phyloP scores from a whole-genome alignment of 2,888 invertebrate species.

The Leistus spinibarbis region DNA sequence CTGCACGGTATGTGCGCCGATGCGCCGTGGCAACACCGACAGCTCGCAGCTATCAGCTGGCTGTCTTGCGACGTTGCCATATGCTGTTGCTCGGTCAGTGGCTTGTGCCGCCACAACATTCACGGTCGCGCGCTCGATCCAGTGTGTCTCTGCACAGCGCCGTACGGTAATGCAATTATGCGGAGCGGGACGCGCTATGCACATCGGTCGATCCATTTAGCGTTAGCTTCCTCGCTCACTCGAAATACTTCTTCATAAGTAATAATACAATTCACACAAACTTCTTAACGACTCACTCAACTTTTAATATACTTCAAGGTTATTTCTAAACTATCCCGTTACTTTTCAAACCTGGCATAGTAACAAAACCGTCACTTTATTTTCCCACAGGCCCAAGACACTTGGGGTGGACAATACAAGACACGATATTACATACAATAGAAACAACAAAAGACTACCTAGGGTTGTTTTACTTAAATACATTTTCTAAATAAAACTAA shows the following conservation, averaged over 20 bases:
- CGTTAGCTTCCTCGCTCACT: neutral
- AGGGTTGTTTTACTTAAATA: neutral
- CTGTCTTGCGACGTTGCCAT: slow-evolving; percentile 50
- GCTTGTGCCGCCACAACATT: slow-evolving; percentile 30
- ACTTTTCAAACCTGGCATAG: slow-evolving; percentile 3
- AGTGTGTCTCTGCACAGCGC: neutral
- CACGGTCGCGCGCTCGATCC: slow-evolving; percentile 25
- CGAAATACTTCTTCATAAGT: neutral
- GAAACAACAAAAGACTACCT: neutral
- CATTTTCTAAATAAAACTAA: neutral
- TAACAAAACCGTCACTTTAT: neutral
- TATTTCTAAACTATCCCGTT: neutral
- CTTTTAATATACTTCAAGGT: neutral
- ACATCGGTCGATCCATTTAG: slow-evolving; percentile 32
- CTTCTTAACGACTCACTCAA: neutral
- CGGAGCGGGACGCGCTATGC: slow-evolving; percentile 39
- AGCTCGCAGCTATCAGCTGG: slow-evolving; percentile 55
- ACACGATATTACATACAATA: neutral
- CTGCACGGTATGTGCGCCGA: slow-evolving; percentile 53
- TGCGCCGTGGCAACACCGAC: slow-evolving; percentile 49
- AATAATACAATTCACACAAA: neutral
- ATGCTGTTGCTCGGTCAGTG: slow-evolving; percentile 41
- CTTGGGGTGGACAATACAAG: neutral
- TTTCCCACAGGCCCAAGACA: neutral
- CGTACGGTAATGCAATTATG: slow-evolving; percentile 17